phyloP scores from a whole-genome alignment of 2,113 vertebrate genomes.

The Odocoileus hemionus region DNA sequence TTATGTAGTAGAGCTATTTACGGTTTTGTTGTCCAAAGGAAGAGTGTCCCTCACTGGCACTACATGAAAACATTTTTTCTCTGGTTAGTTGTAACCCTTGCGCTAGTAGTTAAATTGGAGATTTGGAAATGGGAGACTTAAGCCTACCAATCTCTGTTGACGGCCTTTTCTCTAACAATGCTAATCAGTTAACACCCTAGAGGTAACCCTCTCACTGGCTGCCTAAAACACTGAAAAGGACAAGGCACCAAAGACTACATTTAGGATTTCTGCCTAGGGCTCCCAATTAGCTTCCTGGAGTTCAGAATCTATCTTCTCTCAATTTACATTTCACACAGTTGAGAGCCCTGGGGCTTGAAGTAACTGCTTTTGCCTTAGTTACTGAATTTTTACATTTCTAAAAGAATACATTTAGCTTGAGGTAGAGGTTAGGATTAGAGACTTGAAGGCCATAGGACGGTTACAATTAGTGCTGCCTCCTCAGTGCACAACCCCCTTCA shows the following conservation, averaged over 20 bases:
- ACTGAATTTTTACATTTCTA: background rate
- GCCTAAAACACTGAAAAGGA: background rate
- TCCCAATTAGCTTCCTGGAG: constrained; percentile 29
- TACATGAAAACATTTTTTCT: background rate
- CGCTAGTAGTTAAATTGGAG: background rate
- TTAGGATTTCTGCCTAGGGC: constrained; percentile 14
- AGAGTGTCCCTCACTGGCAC: background rate
- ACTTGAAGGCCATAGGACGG: background rate
- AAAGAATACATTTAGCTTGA: background rate
- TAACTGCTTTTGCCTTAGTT: background rate
- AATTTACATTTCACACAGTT: background rate
- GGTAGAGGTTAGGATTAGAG: background rate
- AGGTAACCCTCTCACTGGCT: background rate
- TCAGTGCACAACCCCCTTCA: background rate
- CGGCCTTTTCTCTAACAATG: background rate
- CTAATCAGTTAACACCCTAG: background rate
- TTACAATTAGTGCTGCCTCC: background rate
- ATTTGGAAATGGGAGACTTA: background rate
- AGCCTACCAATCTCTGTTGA: background rate
- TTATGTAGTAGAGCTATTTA: background rate
- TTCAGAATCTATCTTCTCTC: background rate
- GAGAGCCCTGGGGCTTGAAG: background rate
- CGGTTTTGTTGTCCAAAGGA: background rate
- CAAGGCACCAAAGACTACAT: background rate
- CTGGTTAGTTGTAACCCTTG: background rate